Evolutionary conservation across 2,888 invertebrate species (phyloP), one percentile per base, ranked within the genome.

Genomic region (Agriopis marginaria): DNA sequence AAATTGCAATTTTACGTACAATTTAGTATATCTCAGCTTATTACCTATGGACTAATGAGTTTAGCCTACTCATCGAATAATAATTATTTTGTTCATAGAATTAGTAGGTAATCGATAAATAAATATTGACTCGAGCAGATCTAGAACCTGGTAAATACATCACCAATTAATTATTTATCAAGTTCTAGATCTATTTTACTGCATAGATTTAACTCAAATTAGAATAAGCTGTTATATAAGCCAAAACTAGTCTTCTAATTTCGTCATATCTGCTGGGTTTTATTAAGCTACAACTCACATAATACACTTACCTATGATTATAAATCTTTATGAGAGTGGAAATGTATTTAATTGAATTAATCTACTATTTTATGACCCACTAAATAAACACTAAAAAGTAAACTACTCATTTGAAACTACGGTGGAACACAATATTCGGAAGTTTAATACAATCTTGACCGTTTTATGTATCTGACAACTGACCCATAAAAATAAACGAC

Each of bases 341-440:
- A 70, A 70, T 70, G 65, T 62, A 63, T 63, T 70, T 63, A 66
- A 66, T 70, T 70, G 62, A 58, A 70, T 65, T 58, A 63, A 70
- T 65, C 55, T 61, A 14, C 49, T 47, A 66, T 63, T 65, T 62
- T 54, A 63, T 59, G 47, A 49, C 4, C 60, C 60, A 68, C 53
- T 55, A 65, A 51, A 53, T 54, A 51, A 61, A 69, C 47, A 47
- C 56, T 61, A 60, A 66, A 62, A 58, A 63, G 45, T 61, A 53
- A 53, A 63, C 49, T 45, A 55, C 12, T 47, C 42, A 10, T 14
- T 55, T 55, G 9, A n/a, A 60, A 50, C 50, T 45, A 63, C 62
- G 23, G 60, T 53, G n/a, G 63, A 63, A 54, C 49, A 49, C 50
- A 63, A 54, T 14, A 45, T 56, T 56, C 55, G 45, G 58, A 62